A percentile compares a stretch with the other conserved stretches of the same genome.
These are phyloP conservation scores for Amia ocellicauda DNA, from an alignment of 2,113 vertebrate species.

Conservation along the genomic window DNA sequence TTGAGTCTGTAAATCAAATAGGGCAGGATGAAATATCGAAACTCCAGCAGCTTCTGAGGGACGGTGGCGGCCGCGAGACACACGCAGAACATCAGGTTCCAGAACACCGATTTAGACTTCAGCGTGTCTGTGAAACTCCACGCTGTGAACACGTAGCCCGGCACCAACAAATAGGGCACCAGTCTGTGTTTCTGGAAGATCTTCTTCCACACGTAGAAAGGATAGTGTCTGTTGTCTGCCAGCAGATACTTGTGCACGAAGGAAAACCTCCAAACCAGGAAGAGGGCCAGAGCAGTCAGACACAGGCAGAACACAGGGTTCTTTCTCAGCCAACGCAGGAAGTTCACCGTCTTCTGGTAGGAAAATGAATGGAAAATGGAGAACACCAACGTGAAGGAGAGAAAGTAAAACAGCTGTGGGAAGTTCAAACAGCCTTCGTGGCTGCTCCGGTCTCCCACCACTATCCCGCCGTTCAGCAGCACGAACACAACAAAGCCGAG, in stretches of 20 bases:
- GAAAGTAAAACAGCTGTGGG: conserved; percentile 91
- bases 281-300: conserved; percentile 49
- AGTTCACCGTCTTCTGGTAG: conserved; percentile 63
- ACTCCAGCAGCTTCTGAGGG: conserved; percentile 93
- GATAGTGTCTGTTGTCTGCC: conserved; percentile 93
- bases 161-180: conserved; percentile 79
- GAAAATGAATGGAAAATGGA: conserved; percentile 75
- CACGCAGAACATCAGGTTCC: conserved; percentile 75
- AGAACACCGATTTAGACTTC: conserved; percentile 82
- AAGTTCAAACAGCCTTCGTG: conserved; percentile 88
- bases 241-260: conserved; percentile 87
- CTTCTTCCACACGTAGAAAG: conserved; percentile 91
- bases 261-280: conserved; percentile 89
- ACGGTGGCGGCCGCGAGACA: conserved; percentile 76
- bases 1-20: conserved; percentile 90
- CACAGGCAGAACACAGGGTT: conserved; percentile 66
- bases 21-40: conserved; percentile 92
- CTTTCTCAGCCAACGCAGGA: conserved; percentile 67
- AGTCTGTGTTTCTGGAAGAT: conserved; percentile 80
- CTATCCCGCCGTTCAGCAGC: conserved; percentile 80
- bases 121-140: conserved; percentile 85
- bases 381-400: conserved; percentile 82
- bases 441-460: conserved; percentile 83
- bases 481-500: conserved; percentile 71
- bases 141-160: conserved; percentile 80